These are phyloP conservation scores for silkworm (Bombyx mori) DNA, from an alignment of 1,140 invertebrate genomes.

Conservation along the genomic window DNA sequence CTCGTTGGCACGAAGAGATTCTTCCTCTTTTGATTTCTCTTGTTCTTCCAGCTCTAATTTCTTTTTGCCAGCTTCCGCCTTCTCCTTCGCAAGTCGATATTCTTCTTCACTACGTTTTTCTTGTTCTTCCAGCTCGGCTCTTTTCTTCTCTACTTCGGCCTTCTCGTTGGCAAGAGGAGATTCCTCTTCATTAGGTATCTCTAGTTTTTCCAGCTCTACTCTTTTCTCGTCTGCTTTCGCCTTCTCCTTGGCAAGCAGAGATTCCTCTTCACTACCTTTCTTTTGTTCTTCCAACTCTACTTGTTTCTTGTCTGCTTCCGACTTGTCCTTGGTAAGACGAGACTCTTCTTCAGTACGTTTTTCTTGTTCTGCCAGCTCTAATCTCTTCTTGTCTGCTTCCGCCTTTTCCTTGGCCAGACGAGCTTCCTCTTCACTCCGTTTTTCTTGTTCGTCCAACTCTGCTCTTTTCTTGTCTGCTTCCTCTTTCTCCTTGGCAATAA, in stretches of 20 bases:
- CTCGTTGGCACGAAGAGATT: slow-evolving; percentile 17
- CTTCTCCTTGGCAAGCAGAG: not conserved
- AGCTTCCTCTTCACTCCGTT: not conserved
- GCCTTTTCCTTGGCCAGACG: slow-evolving; percentile 12
- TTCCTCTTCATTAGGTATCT: too few relatives aligned
- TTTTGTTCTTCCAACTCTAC: slow-evolving; percentile 11
- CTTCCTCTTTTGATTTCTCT: slow-evolving; percentile 16
- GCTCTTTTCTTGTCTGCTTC: not conserved
- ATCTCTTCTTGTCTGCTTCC: not conserved
- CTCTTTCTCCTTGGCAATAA: not conserved
- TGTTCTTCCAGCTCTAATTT: slow-evolving; percentile 22
- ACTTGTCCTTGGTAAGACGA: slow-evolving; percentile 3
- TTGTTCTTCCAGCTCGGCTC: too few relatives aligned
- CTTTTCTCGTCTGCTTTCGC: not conserved
- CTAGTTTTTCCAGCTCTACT: too few relatives aligned
- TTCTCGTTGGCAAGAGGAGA: too few relatives aligned
- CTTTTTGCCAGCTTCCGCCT: too few relatives aligned
- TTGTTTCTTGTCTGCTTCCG: slow-evolving; percentile 13
- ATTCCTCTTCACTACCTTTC: slow-evolving; percentile 7
- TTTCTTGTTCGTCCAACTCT: not conserved
- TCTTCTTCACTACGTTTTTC: too few relatives aligned
- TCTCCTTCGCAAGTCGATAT: too few relatives aligned
- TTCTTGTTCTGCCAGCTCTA: not conserved
- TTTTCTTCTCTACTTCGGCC: too few relatives aligned
- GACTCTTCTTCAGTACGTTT: slow-evolving; percentile 17